phyloP scores from a whole-genome alignment of 2,888 invertebrate genomes.

The Crepidodera aurea region DNA sequence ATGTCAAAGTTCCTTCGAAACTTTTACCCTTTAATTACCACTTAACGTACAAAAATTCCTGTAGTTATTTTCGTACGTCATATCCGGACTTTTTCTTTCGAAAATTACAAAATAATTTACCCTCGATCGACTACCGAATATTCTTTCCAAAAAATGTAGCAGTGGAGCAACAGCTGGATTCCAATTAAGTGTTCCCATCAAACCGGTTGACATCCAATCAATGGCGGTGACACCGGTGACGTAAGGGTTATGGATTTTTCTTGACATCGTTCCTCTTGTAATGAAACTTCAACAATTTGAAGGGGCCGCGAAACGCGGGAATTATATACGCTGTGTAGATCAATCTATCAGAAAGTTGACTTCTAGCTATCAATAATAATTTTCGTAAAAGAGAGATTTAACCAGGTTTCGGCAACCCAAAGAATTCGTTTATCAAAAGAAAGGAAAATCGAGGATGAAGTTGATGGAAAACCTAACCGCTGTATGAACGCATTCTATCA shows the following conservation, averaged over 20 bases:
- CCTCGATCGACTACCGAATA: background rate
- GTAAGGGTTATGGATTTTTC: slow-evolving; percentile 27
- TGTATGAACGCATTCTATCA: no score
- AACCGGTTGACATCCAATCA: slow-evolving; percentile 23
- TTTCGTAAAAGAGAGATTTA: no score
- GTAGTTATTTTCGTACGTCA: background rate
- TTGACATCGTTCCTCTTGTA: slow-evolving; percentile 16
- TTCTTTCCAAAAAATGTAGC: slow-evolving; percentile 2
- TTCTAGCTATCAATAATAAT: no score
- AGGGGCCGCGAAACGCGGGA: background rate
- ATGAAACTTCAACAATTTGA: slow-evolving; percentile 7
- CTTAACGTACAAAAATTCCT: background rate
- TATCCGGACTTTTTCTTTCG: background rate
- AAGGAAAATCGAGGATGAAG: no score
- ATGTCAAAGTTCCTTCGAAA: no score
- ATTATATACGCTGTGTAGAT: background rate
- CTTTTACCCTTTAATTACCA: no score
- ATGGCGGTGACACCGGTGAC: slow-evolving; percentile 25
- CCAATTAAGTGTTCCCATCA: slow-evolving; percentile 20
- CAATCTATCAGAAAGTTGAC: background rate
- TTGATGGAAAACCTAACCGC: no score
- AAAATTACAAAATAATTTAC: slow-evolving; percentile 11
- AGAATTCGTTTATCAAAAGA: no score
- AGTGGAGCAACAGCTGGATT: slow-evolving; percentile 19
- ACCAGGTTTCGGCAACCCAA: no score